Evolutionary conservation across 1,140 invertebrate genomes (phyloP).

Genomic region (Heliconius congener): DNA sequence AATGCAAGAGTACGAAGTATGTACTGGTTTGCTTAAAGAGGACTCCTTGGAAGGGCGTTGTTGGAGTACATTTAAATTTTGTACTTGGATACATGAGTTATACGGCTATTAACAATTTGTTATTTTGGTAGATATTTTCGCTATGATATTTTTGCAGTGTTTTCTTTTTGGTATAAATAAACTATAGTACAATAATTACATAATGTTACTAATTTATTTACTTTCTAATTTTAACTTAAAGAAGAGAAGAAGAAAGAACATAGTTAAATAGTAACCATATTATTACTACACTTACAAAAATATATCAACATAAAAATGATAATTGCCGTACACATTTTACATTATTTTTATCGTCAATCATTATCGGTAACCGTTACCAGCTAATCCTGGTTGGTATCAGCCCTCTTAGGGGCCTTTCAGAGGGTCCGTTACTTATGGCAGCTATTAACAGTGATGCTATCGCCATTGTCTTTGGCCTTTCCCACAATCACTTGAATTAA

Average conservation of each 20-base stretch:
- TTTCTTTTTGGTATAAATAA: neutral
- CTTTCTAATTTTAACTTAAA: neutral
- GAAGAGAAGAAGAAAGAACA: too few relatives aligned
- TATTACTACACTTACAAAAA: neutral
- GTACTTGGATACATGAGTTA: conserved; percentile 32
- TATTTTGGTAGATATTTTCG: conserved; percentile 7
- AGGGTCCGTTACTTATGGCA: conserved; percentile 54
- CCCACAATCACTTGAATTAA: conserved; percentile 66
- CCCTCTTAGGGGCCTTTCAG: conserved; percentile 28
- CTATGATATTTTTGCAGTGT: neutral
- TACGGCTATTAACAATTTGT: conserved; percentile 12
- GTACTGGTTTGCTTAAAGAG: conserved; percentile 53
- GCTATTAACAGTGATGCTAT: conserved; percentile 74
- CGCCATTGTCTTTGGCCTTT: conserved; percentile 74
- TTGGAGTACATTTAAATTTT: conserved; percentile 46
- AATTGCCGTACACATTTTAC: neutral
- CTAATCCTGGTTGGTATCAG: conserved; percentile 63
- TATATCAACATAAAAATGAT: neutral
- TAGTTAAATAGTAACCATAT: too few relatives aligned
- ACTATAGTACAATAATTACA: neutral
- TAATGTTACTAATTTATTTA: neutral
- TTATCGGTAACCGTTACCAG: conserved; percentile 39
- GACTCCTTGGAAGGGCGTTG: conserved; percentile 48
- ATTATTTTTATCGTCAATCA: conserved; percentile 7
- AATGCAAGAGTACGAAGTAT: conserved; percentile 25